Evolutionary conservation across 1,140 invertebrate species (phyloP), one percentile per base, ranked within the genome.

Genomic region (Homarus americanus): DNA sequence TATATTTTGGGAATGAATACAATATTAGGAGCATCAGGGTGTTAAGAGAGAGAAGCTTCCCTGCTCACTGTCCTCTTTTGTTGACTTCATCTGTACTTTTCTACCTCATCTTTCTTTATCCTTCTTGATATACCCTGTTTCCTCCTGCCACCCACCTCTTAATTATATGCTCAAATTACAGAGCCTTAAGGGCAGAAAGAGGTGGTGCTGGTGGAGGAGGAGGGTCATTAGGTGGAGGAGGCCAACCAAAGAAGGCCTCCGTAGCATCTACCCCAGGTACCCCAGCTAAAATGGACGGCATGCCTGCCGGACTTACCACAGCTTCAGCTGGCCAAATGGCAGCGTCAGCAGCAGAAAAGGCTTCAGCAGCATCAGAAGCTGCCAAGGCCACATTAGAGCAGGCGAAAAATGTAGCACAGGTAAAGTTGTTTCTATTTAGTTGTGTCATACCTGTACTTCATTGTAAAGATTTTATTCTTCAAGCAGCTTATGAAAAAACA

Each of bases 391-490:
- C 92, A 24, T 87, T 93, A 44, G 91, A 92, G 34, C 92, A 93
- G 69, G 92, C 92, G 34, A 93, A 93, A 63, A 93, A 91, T 78
- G 92, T 92, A n/a, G 91, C 92, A 73, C 92, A 93, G 92, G 92
- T 93, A 85, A 91, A 76, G 20, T 58, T 15, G 32, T 80, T 28
- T 49, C 24, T 49, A 15, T 49, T 49, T 63, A 24, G 12, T 63
- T 24, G 3, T 63, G 4, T 3, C 20, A 63, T 49, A 63, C 4
- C 24, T 63, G 58, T 24, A 0, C 12, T 63, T 63, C 44, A 49
- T 49, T 15, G 15, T 49, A 10, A 10, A 49, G 15, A 49, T 49
- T 63, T 15, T 63, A 5, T 24, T 63, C 20, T 20, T 63, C 58
- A 63, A 15, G 24, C 12, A 20, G 24, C 12, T 17, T 24, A 15